A percentile compares a stretch with the other conserved stretches of the same genome.
phyloP scores from a whole-genome alignment of 2,797 vertebrate species.

The Anguilla megastoma region DNA sequence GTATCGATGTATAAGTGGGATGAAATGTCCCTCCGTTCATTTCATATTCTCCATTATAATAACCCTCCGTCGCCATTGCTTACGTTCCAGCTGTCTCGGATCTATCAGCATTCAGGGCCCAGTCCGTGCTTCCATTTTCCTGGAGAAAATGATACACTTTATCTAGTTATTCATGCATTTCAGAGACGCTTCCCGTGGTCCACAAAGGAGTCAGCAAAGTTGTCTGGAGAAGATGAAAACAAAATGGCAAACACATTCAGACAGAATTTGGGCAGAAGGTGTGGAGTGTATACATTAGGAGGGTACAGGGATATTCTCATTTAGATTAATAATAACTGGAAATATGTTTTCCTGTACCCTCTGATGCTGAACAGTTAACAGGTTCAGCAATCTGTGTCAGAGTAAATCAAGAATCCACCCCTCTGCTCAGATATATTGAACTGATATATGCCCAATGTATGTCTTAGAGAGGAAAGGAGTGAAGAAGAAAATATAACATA shows the following conservation, averaged over 20 bases:
- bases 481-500: neutral
- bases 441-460: neutral
- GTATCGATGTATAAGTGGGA: constrained; percentile 19
- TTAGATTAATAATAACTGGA: constrained; percentile 2
- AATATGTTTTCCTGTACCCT: neutral
- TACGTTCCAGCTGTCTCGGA: neutral
- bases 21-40: neutral
- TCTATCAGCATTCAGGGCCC: constrained; percentile 30
- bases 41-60: constrained; percentile 22
- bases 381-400: constrained; percentile 18
- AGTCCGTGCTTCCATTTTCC: constrained; percentile 35
- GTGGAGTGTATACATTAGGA: neutral
- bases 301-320: neutral
- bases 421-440: neutral
- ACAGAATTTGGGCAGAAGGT: neutral
- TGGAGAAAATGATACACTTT: constrained; percentile 36
- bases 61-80: constrained; percentile 8
- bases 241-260: constrained; percentile 29
- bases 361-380: neutral
- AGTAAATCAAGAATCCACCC: constrained; percentile 11
- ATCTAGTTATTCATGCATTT: constrained; percentile 37
- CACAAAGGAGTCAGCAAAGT: constrained; percentile 25
- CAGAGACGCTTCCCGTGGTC: constrained; percentile 24
- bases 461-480: neutral
- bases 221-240: constrained; percentile 22